Base-by-base conservation (phyloP, 2,113 vertebrate species). In the Brachyhypopomus occidentalis region DNA sequence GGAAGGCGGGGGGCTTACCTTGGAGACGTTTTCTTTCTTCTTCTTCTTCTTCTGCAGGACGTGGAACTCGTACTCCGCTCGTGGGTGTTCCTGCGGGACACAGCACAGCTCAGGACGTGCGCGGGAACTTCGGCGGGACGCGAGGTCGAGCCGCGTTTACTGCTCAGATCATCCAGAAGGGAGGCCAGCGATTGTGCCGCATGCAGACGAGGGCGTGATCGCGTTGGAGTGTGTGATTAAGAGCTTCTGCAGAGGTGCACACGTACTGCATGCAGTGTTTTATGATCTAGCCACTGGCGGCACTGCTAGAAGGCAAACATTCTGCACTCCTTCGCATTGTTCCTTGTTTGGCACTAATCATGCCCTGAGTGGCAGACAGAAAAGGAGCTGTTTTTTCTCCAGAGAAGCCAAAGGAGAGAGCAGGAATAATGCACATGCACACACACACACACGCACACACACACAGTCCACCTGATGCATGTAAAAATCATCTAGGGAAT, bases 1-100 rank as follows among this genome's bases (percentile, higher is more conserved):
- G 3, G 14, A 19, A 76, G 58, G 23, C 56, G 7, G 23, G 56
- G 36, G 22, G 8, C 79, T 2, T 95, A 97, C 96, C 95, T 95
- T 94, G 76, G 92, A 91, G 23, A 81, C 86, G 45, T 88, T 80
- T 38, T 98, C 96, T 84, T 93, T 94, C 76, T 82, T 95, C 81
- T 93, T 76, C 81, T 93, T 76, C 0, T 93, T 94, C 88, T 98
- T 99, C 89, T 96, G 83, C 90, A 95, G 90, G 72, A 98, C 96
- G 56, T 90, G 91, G 0, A 96, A 92, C 89, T 98, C 97, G 0
- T 99, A 99, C 56, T 98, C 97, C 0, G 96, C 95, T 84, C 97
- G 93, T 72, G 95, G 95, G 69, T 99, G 96, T 86, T 96, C 96
- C 93, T 94, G 74, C 0, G 85, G 75, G 70, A 76, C 16, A 84